Evolutionary conservation across 2,888 invertebrate genomes (phyloP).

Genomic region (Thera britannica): DNA sequence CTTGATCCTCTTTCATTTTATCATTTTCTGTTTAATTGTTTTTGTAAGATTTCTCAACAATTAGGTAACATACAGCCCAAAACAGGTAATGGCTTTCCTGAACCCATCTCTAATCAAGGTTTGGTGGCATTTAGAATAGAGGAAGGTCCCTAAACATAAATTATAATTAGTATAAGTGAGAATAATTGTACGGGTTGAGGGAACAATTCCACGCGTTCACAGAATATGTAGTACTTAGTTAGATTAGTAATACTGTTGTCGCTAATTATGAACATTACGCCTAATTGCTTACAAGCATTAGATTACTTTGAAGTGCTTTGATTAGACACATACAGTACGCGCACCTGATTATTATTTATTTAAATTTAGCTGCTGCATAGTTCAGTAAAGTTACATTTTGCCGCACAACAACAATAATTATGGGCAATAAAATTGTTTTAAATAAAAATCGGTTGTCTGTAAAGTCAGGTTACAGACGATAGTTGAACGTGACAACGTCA

Average conservation of each 20-base stretch:
- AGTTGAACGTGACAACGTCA: no score
- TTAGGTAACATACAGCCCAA: constrained; percentile 1
- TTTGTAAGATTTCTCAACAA: not conserved
- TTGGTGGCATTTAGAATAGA: not conserved
- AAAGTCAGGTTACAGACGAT: no score
- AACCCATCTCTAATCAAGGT: not conserved
- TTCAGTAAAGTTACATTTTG: no score
- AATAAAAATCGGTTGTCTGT: no score
- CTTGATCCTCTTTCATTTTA: no score
- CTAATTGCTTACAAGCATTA: constrained; percentile 11
- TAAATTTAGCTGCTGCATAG: no score
- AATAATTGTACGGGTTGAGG: constrained; percentile 8
- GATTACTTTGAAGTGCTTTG: constrained; percentile 2
- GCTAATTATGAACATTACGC: constrained; percentile 14
- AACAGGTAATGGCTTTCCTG: not conserved
- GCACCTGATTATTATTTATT: no score
- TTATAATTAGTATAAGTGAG: constrained; percentile 17
- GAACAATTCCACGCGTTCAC: constrained; percentile 8
- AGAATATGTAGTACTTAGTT: constrained; percentile 4
- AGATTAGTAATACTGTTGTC: not conserved
- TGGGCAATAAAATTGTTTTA: no score
- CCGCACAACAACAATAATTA: no score
- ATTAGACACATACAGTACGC: not conserved
- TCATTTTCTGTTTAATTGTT: no score
- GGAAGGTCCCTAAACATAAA: constrained; percentile 2